Evolutionary conservation across 2,797 vertebrate genomes (phyloP).

Genomic region (Oryzias dopingdopingensis): DNA sequence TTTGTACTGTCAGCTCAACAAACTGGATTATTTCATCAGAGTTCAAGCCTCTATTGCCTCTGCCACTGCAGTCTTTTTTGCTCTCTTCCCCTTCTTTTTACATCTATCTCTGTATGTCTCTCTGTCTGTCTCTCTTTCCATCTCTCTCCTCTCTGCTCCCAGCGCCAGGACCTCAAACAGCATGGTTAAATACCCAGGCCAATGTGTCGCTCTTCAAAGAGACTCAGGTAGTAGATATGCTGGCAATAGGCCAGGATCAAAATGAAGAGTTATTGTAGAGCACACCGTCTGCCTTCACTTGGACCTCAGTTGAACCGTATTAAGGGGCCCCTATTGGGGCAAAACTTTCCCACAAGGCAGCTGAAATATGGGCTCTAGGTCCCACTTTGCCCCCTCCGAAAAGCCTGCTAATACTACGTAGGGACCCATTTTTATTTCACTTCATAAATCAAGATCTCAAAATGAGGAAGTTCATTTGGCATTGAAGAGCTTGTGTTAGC

Average conservation of each 20-base stretch:
- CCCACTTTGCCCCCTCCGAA: slow-evolving; percentile 60
- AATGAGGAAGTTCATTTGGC: slow-evolving; percentile 70
- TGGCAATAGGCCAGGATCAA: slow-evolving; percentile 76
- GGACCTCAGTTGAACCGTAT: slow-evolving; percentile 69
- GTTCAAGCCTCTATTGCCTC: slow-evolving; percentile 73
- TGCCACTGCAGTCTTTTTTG: slow-evolving; percentile 72
- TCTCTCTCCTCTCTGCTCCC: slow-evolving; percentile 69
- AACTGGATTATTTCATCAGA: slow-evolving; percentile 80
- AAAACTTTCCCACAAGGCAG: slow-evolving; percentile 66
- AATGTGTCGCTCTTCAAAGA: slow-evolving; percentile 84
- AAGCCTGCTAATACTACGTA: slow-evolving; percentile 71
- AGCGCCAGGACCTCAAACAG: slow-evolving; percentile 81
- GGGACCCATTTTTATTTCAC: slow-evolving; percentile 78
- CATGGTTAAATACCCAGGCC: slow-evolving; percentile 83
- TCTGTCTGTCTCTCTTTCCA: slow-evolving; percentile 41
- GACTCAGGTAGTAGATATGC: slow-evolving; percentile 80
- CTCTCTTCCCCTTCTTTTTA: slow-evolving; percentile 66
- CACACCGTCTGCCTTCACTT: slow-evolving; percentile 67
- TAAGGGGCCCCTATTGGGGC: slow-evolving; percentile 71
- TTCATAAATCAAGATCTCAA: slow-evolving; percentile 75
- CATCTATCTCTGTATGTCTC: slow-evolving; percentile 54
- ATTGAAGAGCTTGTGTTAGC: slow-evolving; percentile 68
- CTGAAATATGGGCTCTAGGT: slow-evolving; percentile 73
- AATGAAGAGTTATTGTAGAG: slow-evolving; percentile 79
- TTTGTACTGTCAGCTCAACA: slow-evolving; percentile 69